phyloP scores from a whole-genome alignment of 2,888 invertebrate species.

The Himalopsyche kuldschensis region DNA sequence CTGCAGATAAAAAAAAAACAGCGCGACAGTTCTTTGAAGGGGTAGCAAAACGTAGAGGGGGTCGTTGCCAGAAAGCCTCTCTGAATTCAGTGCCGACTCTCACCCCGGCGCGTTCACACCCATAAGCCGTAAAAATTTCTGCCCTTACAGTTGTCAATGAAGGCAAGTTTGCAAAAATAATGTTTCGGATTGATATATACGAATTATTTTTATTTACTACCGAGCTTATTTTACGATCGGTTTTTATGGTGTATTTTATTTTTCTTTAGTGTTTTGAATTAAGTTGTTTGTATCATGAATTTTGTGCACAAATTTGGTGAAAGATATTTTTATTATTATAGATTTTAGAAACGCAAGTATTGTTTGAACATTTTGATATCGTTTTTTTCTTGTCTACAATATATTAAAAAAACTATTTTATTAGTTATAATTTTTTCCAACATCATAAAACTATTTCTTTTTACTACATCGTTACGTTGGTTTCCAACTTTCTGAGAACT shows the following conservation, averaged over 20 bases:
- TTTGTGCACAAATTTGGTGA: too few species aligned
- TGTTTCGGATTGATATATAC: neutral
- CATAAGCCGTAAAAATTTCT: constrained; percentile 17
- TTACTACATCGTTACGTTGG: too few species aligned
- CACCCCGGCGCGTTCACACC: constrained; percentile 9
- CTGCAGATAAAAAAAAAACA: neutral
- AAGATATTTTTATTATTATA: too few species aligned
- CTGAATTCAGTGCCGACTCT: constrained; percentile 18
- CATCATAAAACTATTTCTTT: too few species aligned
- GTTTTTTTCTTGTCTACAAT: too few species aligned
- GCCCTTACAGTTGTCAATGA: constrained; percentile 29
- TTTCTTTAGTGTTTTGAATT: neutral
- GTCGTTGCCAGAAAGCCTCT: neutral
- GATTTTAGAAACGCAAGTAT: too few species aligned
- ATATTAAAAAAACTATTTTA: too few species aligned
- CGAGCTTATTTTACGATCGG: neutral
- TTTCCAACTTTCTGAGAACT: too few species aligned
- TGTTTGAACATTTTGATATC: too few species aligned
- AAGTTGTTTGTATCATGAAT: too few species aligned
- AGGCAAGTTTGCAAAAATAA: constrained; percentile 14
- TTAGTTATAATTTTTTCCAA: too few species aligned
- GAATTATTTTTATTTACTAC: neutral
- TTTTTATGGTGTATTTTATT: neutral
- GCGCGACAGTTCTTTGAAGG: neutral
- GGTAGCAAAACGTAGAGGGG: neutral